Conservation (phyloP, 2,888 invertebrate genomes). For the Andrena bicolor region DNA sequence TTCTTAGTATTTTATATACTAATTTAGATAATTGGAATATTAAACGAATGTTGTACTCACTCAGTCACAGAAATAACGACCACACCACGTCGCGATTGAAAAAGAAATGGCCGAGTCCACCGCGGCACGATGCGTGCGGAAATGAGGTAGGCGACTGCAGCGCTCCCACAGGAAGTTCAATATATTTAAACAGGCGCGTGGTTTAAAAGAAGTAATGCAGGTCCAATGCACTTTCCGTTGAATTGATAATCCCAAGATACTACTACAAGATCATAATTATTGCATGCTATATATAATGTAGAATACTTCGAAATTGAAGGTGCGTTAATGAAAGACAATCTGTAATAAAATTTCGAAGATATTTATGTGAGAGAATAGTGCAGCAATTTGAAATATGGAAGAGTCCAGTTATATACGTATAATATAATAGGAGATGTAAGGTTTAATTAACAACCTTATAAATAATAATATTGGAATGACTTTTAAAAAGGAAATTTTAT, state of each 20-base stretch:
- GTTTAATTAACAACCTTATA: no score
- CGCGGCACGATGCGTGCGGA: background rate
- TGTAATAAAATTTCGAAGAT: no score
- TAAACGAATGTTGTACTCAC: constrained; percentile 61
- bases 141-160: constrained; percentile 20
- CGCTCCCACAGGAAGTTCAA: constrained; percentile 33
- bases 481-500: no score
- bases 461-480: no score
- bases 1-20: background rate
- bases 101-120: constrained; percentile 72
- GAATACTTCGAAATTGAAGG: no score
- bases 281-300: background rate
- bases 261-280: background rate
- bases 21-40: background rate
- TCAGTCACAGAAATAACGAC: constrained; percentile 57
- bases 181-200: background rate
- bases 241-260: background rate
- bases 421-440: no score
- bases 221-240: background rate
- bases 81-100: constrained; percentile 28
- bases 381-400: no score
- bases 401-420: no score
- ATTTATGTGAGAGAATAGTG: no score
- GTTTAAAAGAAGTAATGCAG: background rate
- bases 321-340: no score